Evolutionary conservation across 2,888 invertebrate species (phyloP).

Genomic region (Lypha dubia): DNA sequence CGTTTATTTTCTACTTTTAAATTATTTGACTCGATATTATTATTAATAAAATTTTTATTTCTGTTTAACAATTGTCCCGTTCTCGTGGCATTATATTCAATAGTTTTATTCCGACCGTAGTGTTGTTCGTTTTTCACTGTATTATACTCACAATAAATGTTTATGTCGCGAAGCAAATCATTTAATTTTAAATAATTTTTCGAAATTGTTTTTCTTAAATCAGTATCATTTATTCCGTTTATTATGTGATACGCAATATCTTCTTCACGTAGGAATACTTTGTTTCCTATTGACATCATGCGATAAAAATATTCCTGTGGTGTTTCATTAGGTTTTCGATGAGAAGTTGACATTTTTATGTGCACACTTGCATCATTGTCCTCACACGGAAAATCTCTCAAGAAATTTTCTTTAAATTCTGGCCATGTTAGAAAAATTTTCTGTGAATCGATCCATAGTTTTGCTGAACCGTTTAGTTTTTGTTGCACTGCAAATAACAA

Average conservation of each 20-base stretch:
- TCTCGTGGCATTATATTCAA: conserved; percentile 5
- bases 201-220: conserved; percentile 47
- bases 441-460: no score
- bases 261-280: conserved; percentile 22
- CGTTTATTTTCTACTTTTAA: conserved; percentile 10
- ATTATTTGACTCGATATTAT: not conserved
- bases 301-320: conserved; percentile 51
- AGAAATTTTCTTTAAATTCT: conserved; percentile 36
- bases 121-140: conserved; percentile 3
- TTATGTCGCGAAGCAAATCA: conserved; percentile 45
- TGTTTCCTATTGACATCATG: conserved; percentile 45
- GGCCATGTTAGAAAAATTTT: conserved; percentile 43
- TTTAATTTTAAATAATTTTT: no score
- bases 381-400: conserved; percentile 37
- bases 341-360: conserved; percentile 42
- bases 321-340: conserved; percentile 18
- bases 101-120: conserved; percentile 14
- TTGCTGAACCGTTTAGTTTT: no score
- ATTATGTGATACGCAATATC: conserved; percentile 46
- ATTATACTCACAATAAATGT: conserved; percentile 47
- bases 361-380: conserved; percentile 29
- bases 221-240: conserved; percentile 49
- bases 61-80: not conserved
- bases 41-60: conserved; percentile 7
- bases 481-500: no score